Percentiles rank a stretch among this genome's conserved stretches.
phyloP scores from a whole-genome alignment of 2,113 vertebrate genomes.

The Phaetusa simplex region DNA sequence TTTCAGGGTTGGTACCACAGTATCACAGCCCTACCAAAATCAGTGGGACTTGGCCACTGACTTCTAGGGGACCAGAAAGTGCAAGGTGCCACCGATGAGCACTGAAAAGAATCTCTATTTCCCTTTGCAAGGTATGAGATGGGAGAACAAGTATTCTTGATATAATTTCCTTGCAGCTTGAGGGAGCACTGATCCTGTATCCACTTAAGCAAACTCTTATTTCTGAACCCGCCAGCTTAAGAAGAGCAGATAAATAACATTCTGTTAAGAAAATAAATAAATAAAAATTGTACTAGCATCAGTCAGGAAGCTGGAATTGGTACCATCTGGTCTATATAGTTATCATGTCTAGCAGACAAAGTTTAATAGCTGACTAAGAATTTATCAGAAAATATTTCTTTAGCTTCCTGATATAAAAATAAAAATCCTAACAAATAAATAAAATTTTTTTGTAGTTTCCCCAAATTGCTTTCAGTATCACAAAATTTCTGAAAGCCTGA shows the following conservation, averaged over 20 bases:
- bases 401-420: background rate
- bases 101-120: background rate
- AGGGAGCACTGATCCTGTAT: background rate
- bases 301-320: slow-evolving; percentile 5
- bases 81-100: background rate
- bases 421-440: background rate
- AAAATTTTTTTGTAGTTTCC: background rate
- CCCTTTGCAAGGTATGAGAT: background rate
- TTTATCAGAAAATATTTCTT: background rate
- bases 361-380: background rate
- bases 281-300: background rate
- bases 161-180: background rate
- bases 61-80: background rate
- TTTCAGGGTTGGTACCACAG: background rate
- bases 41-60: background rate
- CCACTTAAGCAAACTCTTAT: background rate
- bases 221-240: background rate
- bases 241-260: background rate
- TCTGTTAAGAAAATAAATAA: background rate
- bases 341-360: background rate
- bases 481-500: background rate
- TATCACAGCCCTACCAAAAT: background rate
- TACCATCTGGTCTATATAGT: background rate
- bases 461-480: background rate
- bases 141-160: background rate